A percentile compares a stretch with the other conserved stretches of the same genome.
These are phyloP conservation scores for Tolypeutes matacus DNA, from an alignment of 2,797 vertebrate genomes.

Conservation along the genomic window DNA sequence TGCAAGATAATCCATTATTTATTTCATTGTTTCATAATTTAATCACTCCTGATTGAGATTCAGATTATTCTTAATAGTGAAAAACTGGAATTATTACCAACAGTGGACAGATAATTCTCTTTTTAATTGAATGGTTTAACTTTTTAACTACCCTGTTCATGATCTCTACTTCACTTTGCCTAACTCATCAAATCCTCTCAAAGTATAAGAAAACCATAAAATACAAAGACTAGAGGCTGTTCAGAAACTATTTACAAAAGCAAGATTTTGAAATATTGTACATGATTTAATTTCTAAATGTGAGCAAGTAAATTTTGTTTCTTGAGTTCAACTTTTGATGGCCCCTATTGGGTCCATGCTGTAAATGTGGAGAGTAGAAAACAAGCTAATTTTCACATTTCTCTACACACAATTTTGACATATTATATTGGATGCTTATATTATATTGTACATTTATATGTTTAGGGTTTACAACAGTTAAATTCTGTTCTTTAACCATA, in stretches of 20 bases:
- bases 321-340: not conserved
- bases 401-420: not conserved
- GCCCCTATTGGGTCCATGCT: not conserved
- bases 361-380: not conserved
- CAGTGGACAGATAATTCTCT: not conserved
- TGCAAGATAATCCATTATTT: not conserved
- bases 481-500: not conserved
- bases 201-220: not conserved
- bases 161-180: not conserved
- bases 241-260: conserved; percentile 20
- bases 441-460: not conserved
- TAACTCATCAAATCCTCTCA: not conserved
- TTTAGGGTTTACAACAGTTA: not conserved
- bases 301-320: conserved; percentile 32
- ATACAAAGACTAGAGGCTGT: not conserved
- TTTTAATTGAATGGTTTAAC: not conserved
- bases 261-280: not conserved
- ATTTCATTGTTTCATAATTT: not conserved
- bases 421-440: not conserved
- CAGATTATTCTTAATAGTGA: conserved; percentile 9
- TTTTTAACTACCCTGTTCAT: conserved; percentile 8
- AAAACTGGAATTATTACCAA: conserved; percentile 23
- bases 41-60: not conserved
- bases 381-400: not conserved
- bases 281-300: conserved; percentile 1